These are phyloP conservation scores for Glossophaga mutica DNA, from an alignment of 2,797 vertebrate species.

Conservation along the genomic window DNA sequence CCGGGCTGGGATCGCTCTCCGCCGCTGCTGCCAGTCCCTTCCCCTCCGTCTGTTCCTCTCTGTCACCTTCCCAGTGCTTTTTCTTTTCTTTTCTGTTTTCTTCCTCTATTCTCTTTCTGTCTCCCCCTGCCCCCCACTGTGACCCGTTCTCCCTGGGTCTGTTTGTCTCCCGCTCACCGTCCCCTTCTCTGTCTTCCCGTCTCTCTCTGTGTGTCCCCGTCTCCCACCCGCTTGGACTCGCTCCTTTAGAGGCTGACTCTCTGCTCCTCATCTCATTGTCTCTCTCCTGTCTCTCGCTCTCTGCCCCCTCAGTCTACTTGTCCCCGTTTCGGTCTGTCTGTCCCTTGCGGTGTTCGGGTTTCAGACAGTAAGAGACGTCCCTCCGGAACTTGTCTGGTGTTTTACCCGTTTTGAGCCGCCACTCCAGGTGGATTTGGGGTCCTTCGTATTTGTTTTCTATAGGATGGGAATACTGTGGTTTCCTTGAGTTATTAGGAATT, in stretches of 20 bases:
- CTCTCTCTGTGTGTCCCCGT: too few species aligned
- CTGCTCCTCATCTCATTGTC: background rate
- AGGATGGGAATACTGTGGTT: background rate
- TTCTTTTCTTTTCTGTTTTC: background rate
- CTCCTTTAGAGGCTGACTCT: background rate
- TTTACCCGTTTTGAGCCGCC: background rate
- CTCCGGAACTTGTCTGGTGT: background rate
- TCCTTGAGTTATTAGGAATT: background rate
- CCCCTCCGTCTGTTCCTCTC: rapidly evolving
- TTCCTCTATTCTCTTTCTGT: background rate
- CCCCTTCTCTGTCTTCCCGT: background rate
- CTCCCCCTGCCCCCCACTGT: background rate
- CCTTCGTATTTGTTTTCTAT: background rate
- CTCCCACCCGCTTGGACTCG: background rate
- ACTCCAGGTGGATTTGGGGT: background rate
- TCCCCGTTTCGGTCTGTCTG: background rate
- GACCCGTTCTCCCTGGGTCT: rapidly evolving
- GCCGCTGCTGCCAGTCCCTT: rapidly evolving
- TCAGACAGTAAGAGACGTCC: background rate
- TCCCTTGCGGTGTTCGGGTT: background rate
- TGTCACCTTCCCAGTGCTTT: background rate
- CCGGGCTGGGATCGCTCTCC: rapidly evolving
- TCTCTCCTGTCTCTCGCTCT: background rate
- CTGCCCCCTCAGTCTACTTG: background rate
- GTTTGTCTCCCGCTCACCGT: background rate